A percentile compares a stretch with the other conserved stretches of the same genome.
Conservation (phyloP, 1,140 invertebrate genomes). For the Pissodes strobi region DNA sequence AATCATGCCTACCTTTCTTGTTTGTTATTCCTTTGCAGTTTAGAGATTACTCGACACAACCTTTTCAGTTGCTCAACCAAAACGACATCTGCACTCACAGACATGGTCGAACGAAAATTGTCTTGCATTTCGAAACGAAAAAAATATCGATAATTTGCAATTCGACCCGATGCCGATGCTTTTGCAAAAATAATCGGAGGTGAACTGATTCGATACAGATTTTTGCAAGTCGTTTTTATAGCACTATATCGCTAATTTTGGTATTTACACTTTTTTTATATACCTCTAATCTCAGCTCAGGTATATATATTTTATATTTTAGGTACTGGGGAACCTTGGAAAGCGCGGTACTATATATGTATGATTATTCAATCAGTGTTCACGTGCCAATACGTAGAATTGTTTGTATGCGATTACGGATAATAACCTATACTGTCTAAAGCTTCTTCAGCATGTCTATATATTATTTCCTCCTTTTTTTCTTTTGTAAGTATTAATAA, state of each 20-base stretch:
- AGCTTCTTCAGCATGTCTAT: too few relatives aligned
- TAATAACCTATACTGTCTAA: too few relatives aligned
- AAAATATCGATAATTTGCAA: slow-evolving; percentile 1
- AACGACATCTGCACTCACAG: slow-evolving; percentile 1
- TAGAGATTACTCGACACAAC: slow-evolving; percentile 12
- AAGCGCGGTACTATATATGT: too few relatives aligned
- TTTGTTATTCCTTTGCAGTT: slow-evolving; percentile 4
- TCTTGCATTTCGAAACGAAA: slow-evolving; percentile 1
- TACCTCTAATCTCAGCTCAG: slow-evolving; percentile 3
- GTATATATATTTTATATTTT: too few relatives aligned
- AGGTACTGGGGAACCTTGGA: too few relatives aligned
- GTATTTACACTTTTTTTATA: slow-evolving; percentile 18
- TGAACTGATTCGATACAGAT: not conserved
- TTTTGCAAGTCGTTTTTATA: slow-evolving; percentile 10
- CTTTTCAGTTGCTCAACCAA: slow-evolving; percentile 21
- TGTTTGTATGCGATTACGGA: too few relatives aligned
- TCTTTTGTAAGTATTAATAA: too few relatives aligned
- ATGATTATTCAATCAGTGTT: too few relatives aligned
- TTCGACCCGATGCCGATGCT: not conserved
- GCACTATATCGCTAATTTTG: slow-evolving; percentile 16
- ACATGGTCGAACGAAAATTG: not conserved
- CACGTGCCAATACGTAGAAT: too few relatives aligned
- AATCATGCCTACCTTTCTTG: slow-evolving; percentile 18
- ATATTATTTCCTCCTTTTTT: too few relatives aligned
- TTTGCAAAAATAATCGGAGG: not conserved